These are phyloP conservation scores for Trypoxylus dichotomus DNA, from an alignment of 1,140 invertebrate species.

Conservation along the genomic window DNA sequence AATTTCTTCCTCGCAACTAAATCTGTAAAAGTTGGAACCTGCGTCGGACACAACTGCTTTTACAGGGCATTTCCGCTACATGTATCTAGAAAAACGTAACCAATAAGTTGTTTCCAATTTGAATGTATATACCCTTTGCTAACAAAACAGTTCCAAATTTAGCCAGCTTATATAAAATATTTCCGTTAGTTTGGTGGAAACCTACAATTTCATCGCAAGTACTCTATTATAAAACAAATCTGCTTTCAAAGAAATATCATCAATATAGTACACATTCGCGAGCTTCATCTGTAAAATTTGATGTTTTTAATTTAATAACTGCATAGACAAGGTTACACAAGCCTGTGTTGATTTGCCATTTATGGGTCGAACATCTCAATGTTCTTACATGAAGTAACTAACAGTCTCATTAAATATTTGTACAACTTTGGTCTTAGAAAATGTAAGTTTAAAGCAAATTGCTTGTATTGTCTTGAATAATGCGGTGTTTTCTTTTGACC, in stretches of 20 bases:
- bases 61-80: conserved; percentile 35
- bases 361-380: neutral
- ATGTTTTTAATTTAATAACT: neutral
- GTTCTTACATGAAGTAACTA: conserved; percentile 24
- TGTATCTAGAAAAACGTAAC: conserved; percentile 37
- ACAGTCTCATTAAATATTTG: neutral
- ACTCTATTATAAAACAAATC: too few relatives aligned
- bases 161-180: conserved; percentile 3
- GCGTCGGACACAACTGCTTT: conserved; percentile 36
- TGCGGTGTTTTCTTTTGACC: neutral
- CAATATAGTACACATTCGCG: conserved; percentile 17
- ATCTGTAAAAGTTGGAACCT: conserved; percentile 40
- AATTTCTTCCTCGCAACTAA: conserved; percentile 35
- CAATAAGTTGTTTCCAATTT: conserved; percentile 45
- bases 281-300: neutral
- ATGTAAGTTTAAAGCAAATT: conserved; percentile 29
- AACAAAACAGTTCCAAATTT: conserved; percentile 31
- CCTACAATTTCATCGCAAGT: conserved; percentile 25
- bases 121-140: conserved; percentile 37
- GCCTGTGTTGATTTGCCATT: conserved; percentile 7
- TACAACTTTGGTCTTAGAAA: conserved; percentile 29
- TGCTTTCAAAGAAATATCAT: conserved; percentile 25
- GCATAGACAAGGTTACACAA: conserved; percentile 21
- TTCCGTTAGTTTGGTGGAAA: conserved; percentile 2
- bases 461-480: conserved; percentile 28